Percentiles rank a stretch among this genome's conserved stretches.
Evolutionary conservation across 2,888 invertebrate species (phyloP).

Genomic region (Cheiracanthium punctorium): DNA sequence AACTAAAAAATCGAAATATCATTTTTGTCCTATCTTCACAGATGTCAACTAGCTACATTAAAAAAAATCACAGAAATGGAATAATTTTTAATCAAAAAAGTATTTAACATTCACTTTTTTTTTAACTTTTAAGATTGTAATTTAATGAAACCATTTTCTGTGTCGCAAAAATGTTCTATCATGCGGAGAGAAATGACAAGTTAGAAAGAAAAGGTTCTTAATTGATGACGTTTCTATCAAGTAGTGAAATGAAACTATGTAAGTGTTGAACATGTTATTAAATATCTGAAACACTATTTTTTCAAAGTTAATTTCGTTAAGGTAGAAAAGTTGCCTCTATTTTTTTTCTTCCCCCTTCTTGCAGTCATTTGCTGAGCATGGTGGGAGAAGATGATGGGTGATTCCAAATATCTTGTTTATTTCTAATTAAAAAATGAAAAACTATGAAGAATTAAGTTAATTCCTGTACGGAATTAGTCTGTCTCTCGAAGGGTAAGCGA

Average conservation of each 20-base stretch:
- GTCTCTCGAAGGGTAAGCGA: too few relatives aligned
- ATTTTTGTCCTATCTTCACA: neutral
- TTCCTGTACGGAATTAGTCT: too few relatives aligned
- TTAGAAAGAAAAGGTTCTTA: neutral
- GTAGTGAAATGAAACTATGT: neutral
- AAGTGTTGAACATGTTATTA: neutral
- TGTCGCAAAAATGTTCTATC: constrained; percentile 9
- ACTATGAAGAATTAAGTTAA: too few relatives aligned
- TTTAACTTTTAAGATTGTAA: neutral
- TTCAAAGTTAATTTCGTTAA: neutral
- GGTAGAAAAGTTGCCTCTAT: too few relatives aligned
- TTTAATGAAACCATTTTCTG: constrained; percentile 9
- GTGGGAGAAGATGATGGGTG: too few relatives aligned
- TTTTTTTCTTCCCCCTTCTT: too few relatives aligned
- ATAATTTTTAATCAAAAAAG: constrained; percentile 15
- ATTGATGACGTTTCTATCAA: constrained; percentile 13
- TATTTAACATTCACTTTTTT: neutral
- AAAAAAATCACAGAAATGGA: neutral
- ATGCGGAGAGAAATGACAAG: neutral
- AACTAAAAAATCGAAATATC: constrained; percentile 6
- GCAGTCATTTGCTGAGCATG: too few relatives aligned
- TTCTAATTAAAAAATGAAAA: too few relatives aligned
- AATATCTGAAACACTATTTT: neutral
- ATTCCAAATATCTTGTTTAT: too few relatives aligned
- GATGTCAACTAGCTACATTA: neutral